Percentiles rank a stretch among this genome's conserved stretches.
Conservation (phyloP, 2,797 vertebrate species). For the Apogon talboti region DNA sequence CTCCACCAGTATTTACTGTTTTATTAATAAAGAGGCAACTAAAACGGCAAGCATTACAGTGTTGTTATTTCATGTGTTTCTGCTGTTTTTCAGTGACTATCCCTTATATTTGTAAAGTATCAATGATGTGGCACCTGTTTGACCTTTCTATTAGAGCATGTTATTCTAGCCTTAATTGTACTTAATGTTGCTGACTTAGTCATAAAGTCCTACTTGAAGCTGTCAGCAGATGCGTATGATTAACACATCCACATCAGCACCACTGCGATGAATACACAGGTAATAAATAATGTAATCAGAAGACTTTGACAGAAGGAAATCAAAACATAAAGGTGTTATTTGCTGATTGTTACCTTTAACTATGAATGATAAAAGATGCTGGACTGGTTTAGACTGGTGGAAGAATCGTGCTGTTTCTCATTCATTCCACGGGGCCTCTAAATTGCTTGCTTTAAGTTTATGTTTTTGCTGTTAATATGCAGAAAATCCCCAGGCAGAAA, state of each 20-base stretch:
- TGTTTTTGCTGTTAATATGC: slow-evolving; percentile 26
- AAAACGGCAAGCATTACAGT: neutral
- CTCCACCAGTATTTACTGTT: neutral
- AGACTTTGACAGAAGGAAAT: neutral
- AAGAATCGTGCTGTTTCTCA: neutral
- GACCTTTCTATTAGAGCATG: neutral
- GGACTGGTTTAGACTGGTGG: neutral
- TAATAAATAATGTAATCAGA: neutral
- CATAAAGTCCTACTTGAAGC: neutral
- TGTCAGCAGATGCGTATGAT: neutral
- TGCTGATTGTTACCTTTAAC: neutral
- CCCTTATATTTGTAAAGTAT: neutral
- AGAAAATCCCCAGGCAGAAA: slow-evolving; percentile 32
- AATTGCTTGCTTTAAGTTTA: slow-evolving; percentile 2
- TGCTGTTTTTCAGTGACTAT: neutral
- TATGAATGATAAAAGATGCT: neutral
- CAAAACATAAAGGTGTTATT: neutral
- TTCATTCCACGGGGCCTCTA: neutral
- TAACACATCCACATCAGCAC: neutral
- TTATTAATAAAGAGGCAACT: neutral
- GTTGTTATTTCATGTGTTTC: too few relatives aligned
- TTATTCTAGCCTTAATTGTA: neutral
- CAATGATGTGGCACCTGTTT: neutral
- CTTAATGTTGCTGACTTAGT: too few relatives aligned
- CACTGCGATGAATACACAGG: neutral